Percentiles rank a stretch among this genome's conserved stretches.
Evolutionary conservation across 1,140 invertebrate species (phyloP).

Genomic region (Stenopsyche tienmushanensis): DNA sequence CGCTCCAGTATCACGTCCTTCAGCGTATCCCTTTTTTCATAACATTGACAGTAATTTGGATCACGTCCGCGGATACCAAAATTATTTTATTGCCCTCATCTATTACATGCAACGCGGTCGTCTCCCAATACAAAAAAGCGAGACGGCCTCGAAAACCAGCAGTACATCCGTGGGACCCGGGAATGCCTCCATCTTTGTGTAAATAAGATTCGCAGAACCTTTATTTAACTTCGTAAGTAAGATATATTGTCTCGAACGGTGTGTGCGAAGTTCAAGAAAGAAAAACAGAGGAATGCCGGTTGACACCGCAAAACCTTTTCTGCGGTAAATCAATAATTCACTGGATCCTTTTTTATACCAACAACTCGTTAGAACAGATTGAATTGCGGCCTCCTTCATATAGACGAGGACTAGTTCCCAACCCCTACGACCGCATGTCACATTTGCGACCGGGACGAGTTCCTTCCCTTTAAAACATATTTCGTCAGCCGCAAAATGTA

Average conservation of each 20-base stretch:
- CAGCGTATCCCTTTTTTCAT: too few relatives aligned
- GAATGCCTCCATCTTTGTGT: constrained; percentile 8
- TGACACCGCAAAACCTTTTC: constrained; percentile 21
- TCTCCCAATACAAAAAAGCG: background rate
- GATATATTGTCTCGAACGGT: constrained; percentile 32
- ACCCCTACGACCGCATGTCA: background rate
- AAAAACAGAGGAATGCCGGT: constrained; percentile 26
- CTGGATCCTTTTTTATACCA: background rate
- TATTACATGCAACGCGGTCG: background rate
- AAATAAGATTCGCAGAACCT: constrained; percentile 31
- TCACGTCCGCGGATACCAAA: background rate
- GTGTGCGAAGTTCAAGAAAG: constrained; percentile 14
- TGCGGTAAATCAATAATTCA: constrained; percentile 33
- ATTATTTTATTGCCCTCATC: constrained; percentile 12
- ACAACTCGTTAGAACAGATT: constrained; percentile 14
- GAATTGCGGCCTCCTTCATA: background rate
- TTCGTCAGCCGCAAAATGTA: too few relatives aligned
- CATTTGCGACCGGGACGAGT: too few relatives aligned
- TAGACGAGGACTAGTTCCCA: background rate
- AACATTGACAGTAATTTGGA: background rate
- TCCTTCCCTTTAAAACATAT: too few relatives aligned
- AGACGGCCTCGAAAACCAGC: background rate
- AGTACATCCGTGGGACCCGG: background rate
- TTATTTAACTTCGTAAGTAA: constrained; percentile 38
- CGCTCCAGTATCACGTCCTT: too few relatives aligned